Evolutionary conservation across 2,797 vertebrate genomes (phyloP), one percentile per base, ranked within the genome.

Genomic region (Ctenochaetus hawaiiensis): DNA sequence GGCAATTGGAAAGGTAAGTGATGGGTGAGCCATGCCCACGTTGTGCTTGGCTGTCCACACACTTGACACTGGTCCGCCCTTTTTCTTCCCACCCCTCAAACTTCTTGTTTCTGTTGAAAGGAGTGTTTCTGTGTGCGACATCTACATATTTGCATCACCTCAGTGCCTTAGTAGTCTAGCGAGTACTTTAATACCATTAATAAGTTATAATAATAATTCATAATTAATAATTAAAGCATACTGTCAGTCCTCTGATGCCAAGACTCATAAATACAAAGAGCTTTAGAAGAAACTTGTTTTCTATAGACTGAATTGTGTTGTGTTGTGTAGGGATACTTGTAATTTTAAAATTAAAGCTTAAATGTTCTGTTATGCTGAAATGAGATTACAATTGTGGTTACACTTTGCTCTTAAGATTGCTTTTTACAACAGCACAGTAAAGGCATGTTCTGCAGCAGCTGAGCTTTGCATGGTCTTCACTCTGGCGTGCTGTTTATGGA

Each of bases 1-100:
- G 86, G 77, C 41, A 23, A 73, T 75, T 88, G 89, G 80, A 90
- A 90, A 93, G 94, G 94, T 95, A 92, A 95, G 94, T 75, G 54
- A 60, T 67, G 61, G 90, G 80, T 81, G 86, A 86, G 81, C 78
- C 82, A 72, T 74, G 71, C 54, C 57, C 67, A 52, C 81, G 34
- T 17, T 79, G 51, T 39, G 23, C 61, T 82, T 20, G 2, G 67
- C 78, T 77, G 76, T 68, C 52, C 59, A 61, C 59, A 37, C 52
- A 39, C 72, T 23, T 61, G 44, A 66, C 48, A 52, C 68, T 73
- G 76, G 56, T 73, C 64, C 80, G 56, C 43, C 54, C 53, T 49
- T 67, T 69, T 65, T 39, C 72, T 73, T 18, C 5, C 52, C 13
- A 47, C 5, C 17, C 16, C 57, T 34, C 6, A 49, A 54, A 41